Base-by-base conservation (phyloP, 2,888 invertebrate species). In the Criorhina ranunculi region DNA sequence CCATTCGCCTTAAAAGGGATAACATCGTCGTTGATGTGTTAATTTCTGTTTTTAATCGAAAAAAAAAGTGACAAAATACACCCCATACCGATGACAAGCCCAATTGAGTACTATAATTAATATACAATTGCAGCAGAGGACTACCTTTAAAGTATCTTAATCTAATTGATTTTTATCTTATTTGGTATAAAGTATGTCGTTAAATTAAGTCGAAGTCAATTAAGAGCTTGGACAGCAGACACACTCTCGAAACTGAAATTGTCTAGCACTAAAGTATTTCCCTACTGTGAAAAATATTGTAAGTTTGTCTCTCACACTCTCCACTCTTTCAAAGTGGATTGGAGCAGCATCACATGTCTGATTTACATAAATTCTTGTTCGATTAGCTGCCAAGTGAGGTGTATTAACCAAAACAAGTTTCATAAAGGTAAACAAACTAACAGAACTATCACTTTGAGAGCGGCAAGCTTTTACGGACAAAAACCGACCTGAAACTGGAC, bases 401-500 rank as follows among this genome's bases (percentile, higher is more conserved):
- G 12, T 5, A 7, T 15, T 42, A 6, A 2, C 29, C 31, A 12
- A 31, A 15, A 51, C 51, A 12, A 51, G 51, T 51, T 31, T 15
- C 12, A 51, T 12, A 24, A 3, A 24, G 24, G 7, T 29, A 51
- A 51, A 51, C 4, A 12, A 29, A 51, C 51, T 29, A 4, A 29
- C 29, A 8, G 29, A n/a, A 6, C 12, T 42, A 42, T 42, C 3
- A 5, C 2, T 12, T 6, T 42, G 29, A 24, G n/a, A 9, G 24
- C 8, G 12, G 35, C n/a, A 29, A 46, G 46, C 44, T n/a, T n/a
- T n/a, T n/a, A n/a, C n/a, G n/a, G n/a, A n/a, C n/a, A n/a, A 11
- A 46, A 46, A 49, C 7, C 29, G 29, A 70, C 53, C 29, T 15
- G 66, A 29, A 29, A 53, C 5, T 70, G 3, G 15, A 6, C 11